Percentiles rank a stretch among this genome's conserved stretches.
Conservation (phyloP, 2,888 invertebrate genomes). For the Myopa testacea region DNA sequence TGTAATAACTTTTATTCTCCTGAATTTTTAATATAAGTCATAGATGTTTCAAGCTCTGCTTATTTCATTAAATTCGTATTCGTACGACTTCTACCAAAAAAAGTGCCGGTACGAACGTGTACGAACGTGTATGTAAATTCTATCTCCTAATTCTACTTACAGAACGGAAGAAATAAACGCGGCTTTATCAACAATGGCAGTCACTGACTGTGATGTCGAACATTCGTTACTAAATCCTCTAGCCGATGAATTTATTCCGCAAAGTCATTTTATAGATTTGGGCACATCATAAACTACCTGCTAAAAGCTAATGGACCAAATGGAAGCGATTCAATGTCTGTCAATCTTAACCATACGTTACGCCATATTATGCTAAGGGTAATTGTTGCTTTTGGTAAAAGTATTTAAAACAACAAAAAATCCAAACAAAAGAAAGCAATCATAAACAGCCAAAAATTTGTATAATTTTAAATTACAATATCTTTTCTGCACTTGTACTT, state of each 20-base stretch:
- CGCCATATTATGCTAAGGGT: slow-evolving; percentile 34
- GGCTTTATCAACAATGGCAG: slow-evolving; percentile 64
- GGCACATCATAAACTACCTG: slow-evolving; percentile 58
- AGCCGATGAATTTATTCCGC: slow-evolving; percentile 87
- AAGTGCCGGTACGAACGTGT: no score
- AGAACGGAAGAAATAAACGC: slow-evolving; percentile 65
- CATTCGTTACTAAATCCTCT: slow-evolving; percentile 85
- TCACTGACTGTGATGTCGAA: slow-evolving; percentile 67
- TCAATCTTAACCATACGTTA: slow-evolving; percentile 16
- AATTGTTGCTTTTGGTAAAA: slow-evolving; percentile 39
- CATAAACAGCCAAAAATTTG: slow-evolving; percentile 37
- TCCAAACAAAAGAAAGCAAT: slow-evolving; percentile 31
- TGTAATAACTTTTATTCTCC: no score
- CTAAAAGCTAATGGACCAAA: slow-evolving; percentile 40
- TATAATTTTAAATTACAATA: slow-evolving; percentile 44
- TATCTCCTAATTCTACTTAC: slow-evolving; percentile 34
- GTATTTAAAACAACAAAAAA: slow-evolving; percentile 44
- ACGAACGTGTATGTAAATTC: neutral
- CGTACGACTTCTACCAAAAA: no score
- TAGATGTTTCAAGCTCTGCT: no score
- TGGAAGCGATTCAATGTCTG: slow-evolving; percentile 11
- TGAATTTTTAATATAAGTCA: no score
- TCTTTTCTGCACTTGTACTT: slow-evolving; percentile 40
- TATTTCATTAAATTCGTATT: no score
- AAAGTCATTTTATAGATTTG: slow-evolving; percentile 60